Percentiles rank a stretch among this genome's conserved stretches.
phyloP scores from a whole-genome alignment of 2,888 invertebrate genomes.

The Stenoptilia bipunctidactyla region DNA sequence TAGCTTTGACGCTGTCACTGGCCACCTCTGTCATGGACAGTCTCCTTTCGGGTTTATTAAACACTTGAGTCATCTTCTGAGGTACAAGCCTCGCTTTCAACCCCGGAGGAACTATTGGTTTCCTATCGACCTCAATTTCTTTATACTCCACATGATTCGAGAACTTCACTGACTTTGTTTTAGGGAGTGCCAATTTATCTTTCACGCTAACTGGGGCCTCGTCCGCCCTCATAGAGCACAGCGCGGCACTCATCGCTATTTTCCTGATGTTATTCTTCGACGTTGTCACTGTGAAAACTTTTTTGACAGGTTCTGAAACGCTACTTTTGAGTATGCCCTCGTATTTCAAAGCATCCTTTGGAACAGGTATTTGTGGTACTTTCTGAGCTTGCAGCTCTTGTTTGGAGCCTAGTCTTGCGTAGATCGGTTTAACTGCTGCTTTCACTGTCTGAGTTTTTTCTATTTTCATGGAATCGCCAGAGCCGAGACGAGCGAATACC shows the following conservation, averaged over 20 bases:
- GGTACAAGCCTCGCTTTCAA: conserved; percentile 9
- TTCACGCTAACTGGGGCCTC: conserved; percentile 50
- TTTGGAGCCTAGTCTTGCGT: conserved; percentile 48
- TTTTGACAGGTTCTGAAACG: conserved; percentile 24
- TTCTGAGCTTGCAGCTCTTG: conserved; percentile 8
- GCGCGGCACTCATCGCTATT: conserved; percentile 27
- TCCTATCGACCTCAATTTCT: conserved; percentile 41
- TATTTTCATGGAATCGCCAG: conserved; percentile 26
- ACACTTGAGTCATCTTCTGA: conserved; percentile 31
- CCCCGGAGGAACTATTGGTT: conserved; percentile 7
- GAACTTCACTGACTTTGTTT: conserved; percentile 57
- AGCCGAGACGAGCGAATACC: conserved; percentile 56
- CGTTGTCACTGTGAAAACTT: conserved; percentile 42
- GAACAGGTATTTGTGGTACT: conserved; percentile 27
- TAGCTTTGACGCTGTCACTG: conserved; percentile 33
- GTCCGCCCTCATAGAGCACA: conserved; percentile 58
- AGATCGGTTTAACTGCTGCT: conserved; percentile 39
- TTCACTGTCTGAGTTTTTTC: conserved; percentile 14
- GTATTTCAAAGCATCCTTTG: conserved; percentile 53
- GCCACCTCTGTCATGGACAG: conserved; percentile 44
- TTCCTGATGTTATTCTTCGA: conserved; percentile 37
- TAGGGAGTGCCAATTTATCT: conserved; percentile 43
- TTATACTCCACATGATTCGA: conserved; percentile 54
- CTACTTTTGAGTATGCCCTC: conserved; percentile 53
- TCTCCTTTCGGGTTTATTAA: conserved; percentile 56